phyloP scores from a whole-genome alignment of 2,113 vertebrate genomes.

The Cephalopholis sonnerati region DNA sequence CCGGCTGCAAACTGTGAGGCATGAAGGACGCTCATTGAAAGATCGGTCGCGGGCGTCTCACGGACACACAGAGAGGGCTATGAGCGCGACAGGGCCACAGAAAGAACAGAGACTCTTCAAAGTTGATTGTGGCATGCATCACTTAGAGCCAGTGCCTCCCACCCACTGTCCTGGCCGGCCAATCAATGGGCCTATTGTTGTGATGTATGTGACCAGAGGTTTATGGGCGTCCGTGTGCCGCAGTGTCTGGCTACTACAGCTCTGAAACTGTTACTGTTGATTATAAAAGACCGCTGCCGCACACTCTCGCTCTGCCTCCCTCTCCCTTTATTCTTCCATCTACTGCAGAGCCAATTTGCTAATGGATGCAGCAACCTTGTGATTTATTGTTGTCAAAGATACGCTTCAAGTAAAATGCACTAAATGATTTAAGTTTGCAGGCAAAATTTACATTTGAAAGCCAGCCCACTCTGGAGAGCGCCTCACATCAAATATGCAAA shows the following conservation, averaged over 20 bases:
- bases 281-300: constrained; percentile 69
- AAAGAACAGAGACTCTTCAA: constrained; percentile 60
- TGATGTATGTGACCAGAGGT: constrained; percentile 57
- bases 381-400: constrained; percentile 84
- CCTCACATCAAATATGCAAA: constrained; percentile 80
- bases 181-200: constrained; percentile 72
- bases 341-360: constrained; percentile 82
- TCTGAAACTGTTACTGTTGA: constrained; percentile 71
- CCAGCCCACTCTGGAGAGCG: constrained; percentile 73
- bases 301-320: constrained; percentile 50
- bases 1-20: constrained; percentile 62
- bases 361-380: constrained; percentile 85
- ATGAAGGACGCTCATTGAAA: constrained; percentile 72
- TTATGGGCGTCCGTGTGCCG: constrained; percentile 69
- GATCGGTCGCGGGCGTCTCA: constrained; percentile 62
- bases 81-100: constrained; percentile 36
- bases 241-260: constrained; percentile 68
- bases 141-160: constrained; percentile 59
- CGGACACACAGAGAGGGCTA: constrained; percentile 40
- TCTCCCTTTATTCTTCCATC: constrained; percentile 63
- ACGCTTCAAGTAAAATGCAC: constrained; percentile 77
- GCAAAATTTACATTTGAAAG: constrained; percentile 82
- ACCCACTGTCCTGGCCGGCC: constrained; percentile 56
- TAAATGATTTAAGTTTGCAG: constrained; percentile 81
- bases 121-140: constrained; percentile 69